These are phyloP conservation scores for Hesperophylax magnus DNA, from an alignment of 1,140 invertebrate species.

Conservation along the genomic window DNA sequence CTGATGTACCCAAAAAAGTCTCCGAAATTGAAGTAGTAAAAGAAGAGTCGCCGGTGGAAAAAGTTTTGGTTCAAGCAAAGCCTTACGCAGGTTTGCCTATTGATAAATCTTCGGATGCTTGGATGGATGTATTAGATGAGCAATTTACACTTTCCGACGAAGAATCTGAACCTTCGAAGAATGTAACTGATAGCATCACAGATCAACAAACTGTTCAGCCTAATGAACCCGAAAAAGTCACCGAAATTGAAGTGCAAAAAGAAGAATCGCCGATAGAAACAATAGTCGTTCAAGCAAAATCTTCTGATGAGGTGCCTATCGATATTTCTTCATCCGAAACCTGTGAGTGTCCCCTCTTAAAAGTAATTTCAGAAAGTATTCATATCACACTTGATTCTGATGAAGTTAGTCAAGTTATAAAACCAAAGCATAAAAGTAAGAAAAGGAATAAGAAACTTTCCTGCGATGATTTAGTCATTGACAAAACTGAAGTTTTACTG, in stretches of 20 bases:
- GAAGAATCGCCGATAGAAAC: background rate
- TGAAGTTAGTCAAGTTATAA: too few species aligned
- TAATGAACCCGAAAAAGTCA: background rate
- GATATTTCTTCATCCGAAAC: background rate
- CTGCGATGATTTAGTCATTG: too few species aligned
- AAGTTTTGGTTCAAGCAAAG: background rate
- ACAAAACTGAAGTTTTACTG: too few species aligned
- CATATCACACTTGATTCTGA: too few species aligned
- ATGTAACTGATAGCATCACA: background rate
- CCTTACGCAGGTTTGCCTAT: conserved; percentile 63
- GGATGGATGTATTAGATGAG: conserved; percentile 71
- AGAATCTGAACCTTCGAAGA: background rate
- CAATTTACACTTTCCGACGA: conserved; percentile 67
- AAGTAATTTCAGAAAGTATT: too few species aligned
- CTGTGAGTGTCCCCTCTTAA: too few species aligned
- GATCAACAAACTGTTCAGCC: background rate
- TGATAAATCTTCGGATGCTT: conserved; percentile 68
- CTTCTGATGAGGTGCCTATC: background rate
- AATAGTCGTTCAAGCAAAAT: background rate
- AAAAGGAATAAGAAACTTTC: too few species aligned
- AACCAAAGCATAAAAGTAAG: too few species aligned
- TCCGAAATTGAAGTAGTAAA: too few species aligned
- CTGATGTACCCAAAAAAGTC: too few species aligned
- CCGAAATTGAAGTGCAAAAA: background rate
- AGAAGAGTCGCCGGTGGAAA: too few species aligned